Conservation (phyloP, 2,113 vertebrate species). For the Macquaria australasica region DNA sequence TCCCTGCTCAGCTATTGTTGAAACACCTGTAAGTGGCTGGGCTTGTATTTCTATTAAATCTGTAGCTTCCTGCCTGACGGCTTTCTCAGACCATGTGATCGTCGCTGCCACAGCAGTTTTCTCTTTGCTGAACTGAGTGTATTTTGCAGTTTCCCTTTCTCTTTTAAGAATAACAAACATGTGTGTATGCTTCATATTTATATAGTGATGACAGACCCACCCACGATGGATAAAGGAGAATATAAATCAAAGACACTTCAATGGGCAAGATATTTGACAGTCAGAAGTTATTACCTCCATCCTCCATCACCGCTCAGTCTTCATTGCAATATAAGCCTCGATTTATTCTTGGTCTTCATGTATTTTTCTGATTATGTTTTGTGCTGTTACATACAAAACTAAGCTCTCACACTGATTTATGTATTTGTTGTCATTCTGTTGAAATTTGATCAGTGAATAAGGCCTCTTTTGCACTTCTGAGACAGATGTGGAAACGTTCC, state of each 20-base stretch:
- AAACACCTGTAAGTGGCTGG: constrained; percentile 1
- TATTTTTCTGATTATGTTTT: too few species aligned
- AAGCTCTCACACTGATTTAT: too few species aligned
- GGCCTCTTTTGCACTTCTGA: neutral
- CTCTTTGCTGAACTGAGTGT: neutral
- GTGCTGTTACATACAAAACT: too few species aligned
- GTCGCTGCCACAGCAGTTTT: neutral
- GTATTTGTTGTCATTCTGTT: neutral
- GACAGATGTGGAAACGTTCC: neutral
- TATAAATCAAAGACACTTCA: neutral
- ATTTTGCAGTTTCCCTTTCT: neutral
- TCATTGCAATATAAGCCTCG: neutral
- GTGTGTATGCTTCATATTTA: neutral
- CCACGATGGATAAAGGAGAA: neutral
- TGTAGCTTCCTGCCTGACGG: neutral
- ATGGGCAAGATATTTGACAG: neutral
- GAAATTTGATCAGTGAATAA: neutral
- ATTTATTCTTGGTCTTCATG: neutral
- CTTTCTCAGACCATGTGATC: neutral
- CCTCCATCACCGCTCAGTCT: neutral
- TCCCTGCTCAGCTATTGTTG: neutral
- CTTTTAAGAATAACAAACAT: too few species aligned
- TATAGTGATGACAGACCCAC: neutral
- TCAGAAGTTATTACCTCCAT: neutral
- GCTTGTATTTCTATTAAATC: constrained; percentile 11